phyloP scores from a whole-genome alignment of 2,113 vertebrate genomes.

The Ctenodactylus gundi region DNA sequence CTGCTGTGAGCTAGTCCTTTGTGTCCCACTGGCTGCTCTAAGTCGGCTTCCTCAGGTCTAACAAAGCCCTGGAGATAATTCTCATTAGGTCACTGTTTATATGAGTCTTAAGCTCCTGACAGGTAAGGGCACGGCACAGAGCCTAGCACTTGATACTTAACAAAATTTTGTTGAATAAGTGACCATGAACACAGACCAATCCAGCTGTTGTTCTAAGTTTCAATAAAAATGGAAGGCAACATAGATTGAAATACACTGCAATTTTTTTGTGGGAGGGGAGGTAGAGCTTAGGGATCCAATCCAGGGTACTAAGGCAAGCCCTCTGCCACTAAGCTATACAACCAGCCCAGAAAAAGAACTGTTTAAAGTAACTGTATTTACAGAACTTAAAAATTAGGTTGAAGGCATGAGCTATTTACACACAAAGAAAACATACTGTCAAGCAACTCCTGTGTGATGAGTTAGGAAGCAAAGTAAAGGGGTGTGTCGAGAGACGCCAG shows the following conservation, averaged over 20 bases:
- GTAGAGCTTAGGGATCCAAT: not conserved
- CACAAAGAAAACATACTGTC: not conserved
- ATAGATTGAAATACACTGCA: not conserved
- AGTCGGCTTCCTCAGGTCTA: not conserved
- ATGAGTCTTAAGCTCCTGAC: not conserved
- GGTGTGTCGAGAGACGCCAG: not conserved
- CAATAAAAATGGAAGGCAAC: not conserved
- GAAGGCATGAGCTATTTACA: not conserved
- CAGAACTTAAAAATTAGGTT: not conserved
- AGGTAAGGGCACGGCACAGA: not conserved
- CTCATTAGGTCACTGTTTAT: not conserved
- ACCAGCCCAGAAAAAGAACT: not conserved
- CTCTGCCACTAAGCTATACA: not conserved
- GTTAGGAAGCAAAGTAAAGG: not conserved
- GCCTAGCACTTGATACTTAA: not conserved
- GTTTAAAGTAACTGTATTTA: not conserved
- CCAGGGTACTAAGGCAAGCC: not conserved
- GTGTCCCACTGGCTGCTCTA: not conserved
- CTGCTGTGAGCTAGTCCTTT: not conserved
- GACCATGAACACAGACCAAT: not conserved
- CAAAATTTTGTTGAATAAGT: not conserved
- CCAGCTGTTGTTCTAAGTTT: not conserved
- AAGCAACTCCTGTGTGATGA: not conserved
- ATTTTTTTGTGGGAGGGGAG: not conserved
- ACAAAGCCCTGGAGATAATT: not conserved